Evolutionary conservation across 64 coral and sea anemone genomes (phyloP).

Genomic region (Dendrophyllia cribrosa): DNA sequence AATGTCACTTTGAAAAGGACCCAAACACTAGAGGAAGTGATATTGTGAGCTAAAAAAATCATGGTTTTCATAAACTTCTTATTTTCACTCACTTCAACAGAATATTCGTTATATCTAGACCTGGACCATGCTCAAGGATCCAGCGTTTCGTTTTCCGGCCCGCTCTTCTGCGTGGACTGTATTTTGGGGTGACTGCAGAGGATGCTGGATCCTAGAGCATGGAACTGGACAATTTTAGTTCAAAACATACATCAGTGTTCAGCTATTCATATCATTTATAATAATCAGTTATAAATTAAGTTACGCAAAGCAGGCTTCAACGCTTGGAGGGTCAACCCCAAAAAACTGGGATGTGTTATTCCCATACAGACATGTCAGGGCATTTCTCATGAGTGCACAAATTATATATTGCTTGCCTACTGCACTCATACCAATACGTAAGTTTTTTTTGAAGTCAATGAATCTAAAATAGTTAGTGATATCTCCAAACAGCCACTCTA

Average conservation of each 20-base stretch:
- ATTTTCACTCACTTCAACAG: conserved; percentile 72
- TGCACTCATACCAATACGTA: conserved; percentile 55
- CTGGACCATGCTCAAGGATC: conserved; percentile 70
- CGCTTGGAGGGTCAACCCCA: neutral
- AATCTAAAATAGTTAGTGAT: conserved; percentile 47
- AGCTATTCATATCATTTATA: conserved; percentile 58
- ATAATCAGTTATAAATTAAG: conserved; percentile 63
- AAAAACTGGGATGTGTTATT: no score
- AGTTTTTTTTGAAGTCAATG: conserved; percentile 26
- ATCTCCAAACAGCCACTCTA: conserved; percentile 56
- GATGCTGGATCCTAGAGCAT: conserved; percentile 65
- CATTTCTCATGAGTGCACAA: conserved; percentile 48
- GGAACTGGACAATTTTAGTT: conserved; percentile 68
- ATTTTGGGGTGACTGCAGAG: conserved; percentile 53
- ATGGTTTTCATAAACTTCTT: conserved; percentile 68
- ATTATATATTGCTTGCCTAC: conserved; percentile 66
- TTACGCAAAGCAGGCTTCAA: neutral
- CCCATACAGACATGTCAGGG: no score
- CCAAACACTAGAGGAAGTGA: conserved; percentile 68
- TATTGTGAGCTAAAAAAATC: conserved; percentile 73
- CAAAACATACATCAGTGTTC: conserved; percentile 65
- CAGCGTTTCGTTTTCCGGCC: conserved; percentile 65
- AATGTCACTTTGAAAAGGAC: conserved; percentile 68
- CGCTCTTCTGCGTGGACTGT: conserved; percentile 44
- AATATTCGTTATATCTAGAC: conserved; percentile 67